Evolutionary conservation across 2,797 vertebrate species (phyloP), one percentile per base, ranked within the genome.

Genomic region (Gallirallus australis): DNA sequence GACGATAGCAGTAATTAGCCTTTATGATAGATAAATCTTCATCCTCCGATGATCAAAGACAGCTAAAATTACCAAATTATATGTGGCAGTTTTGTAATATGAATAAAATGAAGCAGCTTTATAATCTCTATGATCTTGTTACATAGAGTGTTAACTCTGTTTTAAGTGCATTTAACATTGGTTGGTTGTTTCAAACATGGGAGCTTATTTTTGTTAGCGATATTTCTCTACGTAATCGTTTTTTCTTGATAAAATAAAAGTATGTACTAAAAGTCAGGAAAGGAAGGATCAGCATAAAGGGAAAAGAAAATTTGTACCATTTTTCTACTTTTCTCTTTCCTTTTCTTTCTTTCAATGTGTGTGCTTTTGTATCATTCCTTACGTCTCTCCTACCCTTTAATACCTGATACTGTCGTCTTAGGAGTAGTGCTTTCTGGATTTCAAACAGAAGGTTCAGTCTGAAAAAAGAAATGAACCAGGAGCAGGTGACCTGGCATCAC

Each of bases 11-110:
- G 89, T 96, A 97, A 97, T 97, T 96, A 97, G 93, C 79, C 63
- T 94, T 86, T 88, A 83, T 91, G 91, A 94, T 89, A 96, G 96
- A 95, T 94, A 97, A 96, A 94, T 92, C 93, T 97, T 95, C 86
- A 81, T 86, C 70, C 14, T 96, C 93, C 97, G 92, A 94, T 96
- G 96, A 97, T 97, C 96, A 97, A 97, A 97, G 96, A 93, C 89
- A 94, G 71, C 71, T 95, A 76, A 96, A 96, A 96, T 96, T 97
- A 79, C 91, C 52, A 94, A 96, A 97, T 96, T 94, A 90, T 95
- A 92, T 57, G 65, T 94, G 90, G 68, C 39, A 68, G 77, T 84
- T 94, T 59, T 85, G 65, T 86, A 89, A 93, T 90, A 87, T 73
- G 91, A 94, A 90, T 93, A 96, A 95, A 96, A 92, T 83, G 45